Base-by-base conservation (phyloP, 2,113 vertebrate species). In the Microtus richardsoni region DNA sequence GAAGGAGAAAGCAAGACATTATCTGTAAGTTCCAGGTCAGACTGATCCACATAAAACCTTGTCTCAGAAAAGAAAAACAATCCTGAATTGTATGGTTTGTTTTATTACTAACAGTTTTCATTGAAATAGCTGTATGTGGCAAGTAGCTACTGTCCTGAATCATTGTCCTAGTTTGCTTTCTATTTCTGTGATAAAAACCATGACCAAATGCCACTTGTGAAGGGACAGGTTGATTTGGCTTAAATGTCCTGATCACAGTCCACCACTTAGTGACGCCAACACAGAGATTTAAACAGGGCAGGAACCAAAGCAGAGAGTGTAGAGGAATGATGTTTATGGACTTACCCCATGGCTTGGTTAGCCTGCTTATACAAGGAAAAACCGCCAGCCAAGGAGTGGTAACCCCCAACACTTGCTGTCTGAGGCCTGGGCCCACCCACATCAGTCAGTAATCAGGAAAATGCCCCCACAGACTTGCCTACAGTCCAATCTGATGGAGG, bases 1-100 rank as follows among this genome's bases (percentile, higher is more conserved):
- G 64, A 88, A 96, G 66, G 47, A 89, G 26, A 95, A 91, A 93
- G 24, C 19, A 94, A 88, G 89, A 88, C 1, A 36, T 71, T 52
- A 52, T 87, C 68, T 91, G 60, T 44, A 49, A 85, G 3, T 70
- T 70, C 17, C 33, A 52, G 44, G 44, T 70, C 33, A 70, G 41
- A 21, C 44, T 87, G 54, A 41, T 84, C 80, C 60, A 44, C 26
- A 41, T 30, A 60, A 84, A n/a, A 84, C 24, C 80, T 58, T 54
- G 49, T 26, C 68, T 54, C 47, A 39, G 47, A 87, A 71, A 87
- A 71, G 11, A 39, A 54, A 71, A 70, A 71, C 9, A n/a, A 16
- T 19, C 33, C 33, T 49, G 41, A 86, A 87, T 70, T 52, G 44
- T 68, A 78, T 10, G 47, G n/a, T 91, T 91, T 75, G 49, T 26